These are phyloP conservation scores for Epinotia ramella DNA, from an alignment of 2,888 invertebrate species.

Conservation along the genomic window DNA sequence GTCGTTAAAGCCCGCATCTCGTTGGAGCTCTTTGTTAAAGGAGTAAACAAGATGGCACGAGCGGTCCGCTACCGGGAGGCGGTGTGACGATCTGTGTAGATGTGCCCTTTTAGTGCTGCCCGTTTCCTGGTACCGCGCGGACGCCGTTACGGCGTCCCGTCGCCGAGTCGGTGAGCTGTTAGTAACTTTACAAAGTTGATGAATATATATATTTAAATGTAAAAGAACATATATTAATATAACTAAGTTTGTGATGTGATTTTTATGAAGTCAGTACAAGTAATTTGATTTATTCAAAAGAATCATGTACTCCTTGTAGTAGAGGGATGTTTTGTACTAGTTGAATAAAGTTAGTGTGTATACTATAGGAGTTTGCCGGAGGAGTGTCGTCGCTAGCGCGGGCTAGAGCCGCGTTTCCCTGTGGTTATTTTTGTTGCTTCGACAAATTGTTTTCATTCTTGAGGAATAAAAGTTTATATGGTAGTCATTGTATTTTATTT, in stretches of 20 bases:
- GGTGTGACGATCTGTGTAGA: background rate
- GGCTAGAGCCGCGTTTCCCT: slow-evolving; percentile 58
- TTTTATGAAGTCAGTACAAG: slow-evolving; percentile 74
- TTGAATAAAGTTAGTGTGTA: slow-evolving; percentile 48
- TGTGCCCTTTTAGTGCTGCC: background rate
- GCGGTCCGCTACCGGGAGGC: background rate
- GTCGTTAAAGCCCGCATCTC: no score
- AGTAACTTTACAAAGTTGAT: slow-evolving; percentile 42
- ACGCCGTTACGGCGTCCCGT: background rate
- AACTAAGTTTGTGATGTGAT: slow-evolving; percentile 70
- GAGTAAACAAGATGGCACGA: no score
- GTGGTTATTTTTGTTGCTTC: slow-evolving; percentile 64
- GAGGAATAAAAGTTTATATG: slow-evolving; percentile 64
- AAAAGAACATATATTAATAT: slow-evolving; percentile 53
- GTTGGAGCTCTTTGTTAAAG: no score
- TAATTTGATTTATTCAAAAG: slow-evolving; percentile 71
- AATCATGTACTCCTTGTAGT: slow-evolving; percentile 71
- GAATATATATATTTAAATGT: slow-evolving; percentile 49
- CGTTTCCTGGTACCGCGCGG: background rate
- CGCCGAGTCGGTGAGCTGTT: slow-evolving; percentile 19
- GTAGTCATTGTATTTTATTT: slow-evolving; percentile 51
- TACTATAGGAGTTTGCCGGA: slow-evolving; percentile 31
- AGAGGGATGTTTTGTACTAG: slow-evolving; percentile 64
- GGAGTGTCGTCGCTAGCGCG: slow-evolving; percentile 23
- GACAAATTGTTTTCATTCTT: slow-evolving; percentile 62